Base-by-base conservation (phyloP, 2,113 vertebrate species). In the Ciconia boyciana region DNA sequence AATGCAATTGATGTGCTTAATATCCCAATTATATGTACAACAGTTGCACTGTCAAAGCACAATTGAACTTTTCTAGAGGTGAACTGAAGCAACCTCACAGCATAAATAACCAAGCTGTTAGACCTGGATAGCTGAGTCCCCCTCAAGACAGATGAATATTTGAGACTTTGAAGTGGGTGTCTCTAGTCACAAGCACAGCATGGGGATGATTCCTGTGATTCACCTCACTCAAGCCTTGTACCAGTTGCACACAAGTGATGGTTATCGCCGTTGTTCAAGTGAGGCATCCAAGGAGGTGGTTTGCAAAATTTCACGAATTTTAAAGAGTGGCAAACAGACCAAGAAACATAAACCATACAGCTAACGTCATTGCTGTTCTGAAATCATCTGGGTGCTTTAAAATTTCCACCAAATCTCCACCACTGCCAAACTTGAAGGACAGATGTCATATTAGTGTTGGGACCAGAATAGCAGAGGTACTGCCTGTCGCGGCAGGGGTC, bases 401-500 rank as follows among this genome's bases (percentile, higher is more conserved):
- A 85, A 79, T 61, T 44, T 54, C 41, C 57, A 39, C 58, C 57
- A 75, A 85, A 79, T 61, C 48, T 54, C 41, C 57, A 39, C 58
- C 57, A 24, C 26, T 79, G 24, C 12, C 58, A 41, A 22, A 22
- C 16, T 60, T 49, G 60, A 76, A 87, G 39, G 34, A 64, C 11
- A 31, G 11, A 15, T 28, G 60, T 43, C 25, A 4, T 24, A 39
- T 31, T n/a, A n/a, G 31, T 3, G 6, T 36, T 54, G 31, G 21
- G 15, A 84, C 29, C 29, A 68, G 54, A 76, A 76, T 5, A 5
- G 4, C 17, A 52, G 44, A 85, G 69, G 43, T 44, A 60, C 48
- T 81, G 60, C 39, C 1, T 1, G 39, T 48, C 2, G 0, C 0
- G 1, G 48, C 52, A 52, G 24, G 15, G 24, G 51, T 60, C 22